Evolutionary conservation across 2,113 vertebrate species (phyloP).

Genomic region (Puntigrus tetrazona): DNA sequence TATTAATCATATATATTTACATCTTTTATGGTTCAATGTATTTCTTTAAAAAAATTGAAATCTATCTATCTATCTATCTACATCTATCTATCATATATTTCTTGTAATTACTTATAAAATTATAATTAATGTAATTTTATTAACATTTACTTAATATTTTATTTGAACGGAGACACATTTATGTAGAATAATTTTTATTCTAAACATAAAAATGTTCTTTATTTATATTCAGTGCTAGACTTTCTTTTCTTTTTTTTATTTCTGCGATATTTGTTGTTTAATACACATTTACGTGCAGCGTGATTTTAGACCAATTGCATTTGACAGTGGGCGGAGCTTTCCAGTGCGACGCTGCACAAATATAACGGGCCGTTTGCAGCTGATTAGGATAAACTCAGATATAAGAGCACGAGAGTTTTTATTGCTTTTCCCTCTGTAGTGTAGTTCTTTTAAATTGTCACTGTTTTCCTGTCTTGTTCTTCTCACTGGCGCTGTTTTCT

Average conservation of each 20-base stretch:
- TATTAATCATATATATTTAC: no score
- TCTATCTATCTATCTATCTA: no score
- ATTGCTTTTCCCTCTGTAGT: neutral
- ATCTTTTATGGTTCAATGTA: no score
- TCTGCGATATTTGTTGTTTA: neutral
- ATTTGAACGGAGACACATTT: no score
- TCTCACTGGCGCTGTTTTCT: conserved; percentile 48
- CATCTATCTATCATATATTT: no score
- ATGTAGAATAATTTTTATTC: no score
- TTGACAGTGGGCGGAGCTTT: neutral
- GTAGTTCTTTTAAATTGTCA: neutral
- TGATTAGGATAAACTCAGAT: neutral
- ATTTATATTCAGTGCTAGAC: no score
- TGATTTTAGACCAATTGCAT: neutral
- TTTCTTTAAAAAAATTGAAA: no score
- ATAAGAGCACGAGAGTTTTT: neutral
- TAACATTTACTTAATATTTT: neutral
- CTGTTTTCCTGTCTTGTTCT: conserved; percentile 50
- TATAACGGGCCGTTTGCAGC: neutral
- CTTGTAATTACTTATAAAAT: no score
- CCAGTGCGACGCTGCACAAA: neutral
- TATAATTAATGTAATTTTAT: neutral
- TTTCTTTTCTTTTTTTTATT: neutral
- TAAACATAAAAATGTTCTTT: no score
- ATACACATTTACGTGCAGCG: neutral